Conservation (phyloP, 1,140 invertebrate species). For the Euura saliciscinereae region DNA sequence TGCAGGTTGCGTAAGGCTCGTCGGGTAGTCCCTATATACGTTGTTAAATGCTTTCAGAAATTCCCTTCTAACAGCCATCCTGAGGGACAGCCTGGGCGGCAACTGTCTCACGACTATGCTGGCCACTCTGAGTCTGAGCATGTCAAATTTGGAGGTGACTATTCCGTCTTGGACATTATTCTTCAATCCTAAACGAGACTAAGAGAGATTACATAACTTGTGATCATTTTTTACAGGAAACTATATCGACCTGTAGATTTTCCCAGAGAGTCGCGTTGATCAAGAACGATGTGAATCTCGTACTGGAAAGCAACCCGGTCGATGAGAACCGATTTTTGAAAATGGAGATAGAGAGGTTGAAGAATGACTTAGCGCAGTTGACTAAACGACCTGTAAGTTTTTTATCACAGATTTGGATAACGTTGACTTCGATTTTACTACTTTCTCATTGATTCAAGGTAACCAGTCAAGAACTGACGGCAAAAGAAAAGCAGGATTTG, state of each 20-base stretch:
- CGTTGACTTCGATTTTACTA: not conserved
- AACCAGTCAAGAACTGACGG: constrained; percentile 24
- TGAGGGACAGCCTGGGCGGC: constrained; percentile 70
- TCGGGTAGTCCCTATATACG: no score
- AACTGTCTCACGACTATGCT: constrained; percentile 74
- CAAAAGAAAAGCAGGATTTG: constrained; percentile 30
- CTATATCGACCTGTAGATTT: constrained; percentile 72
- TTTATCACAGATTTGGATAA: not conserved
- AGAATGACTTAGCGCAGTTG: constrained; percentile 34
- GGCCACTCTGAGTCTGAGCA: constrained; percentile 65
- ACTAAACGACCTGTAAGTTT: constrained; percentile 26
- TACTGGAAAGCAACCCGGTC: constrained; percentile 33
- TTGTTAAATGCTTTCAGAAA: constrained; percentile 50
- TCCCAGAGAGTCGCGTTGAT: constrained; percentile 70
- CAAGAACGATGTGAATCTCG: constrained; percentile 57
- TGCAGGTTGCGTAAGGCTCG: not conserved
- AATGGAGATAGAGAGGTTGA: constrained; percentile 41
- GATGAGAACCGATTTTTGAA: constrained; percentile 42
- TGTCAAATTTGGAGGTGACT: constrained; percentile 59
- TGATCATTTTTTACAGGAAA: constrained; percentile 55
- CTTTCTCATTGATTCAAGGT: not conserved
- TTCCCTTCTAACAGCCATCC: constrained; percentile 69
- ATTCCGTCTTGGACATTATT: not conserved
- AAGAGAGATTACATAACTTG: constrained; percentile 22
- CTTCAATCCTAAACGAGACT: not conserved